phyloP scores from a whole-genome alignment of 2,113 vertebrate genomes.

The Hippocampus barbouri region DNA sequence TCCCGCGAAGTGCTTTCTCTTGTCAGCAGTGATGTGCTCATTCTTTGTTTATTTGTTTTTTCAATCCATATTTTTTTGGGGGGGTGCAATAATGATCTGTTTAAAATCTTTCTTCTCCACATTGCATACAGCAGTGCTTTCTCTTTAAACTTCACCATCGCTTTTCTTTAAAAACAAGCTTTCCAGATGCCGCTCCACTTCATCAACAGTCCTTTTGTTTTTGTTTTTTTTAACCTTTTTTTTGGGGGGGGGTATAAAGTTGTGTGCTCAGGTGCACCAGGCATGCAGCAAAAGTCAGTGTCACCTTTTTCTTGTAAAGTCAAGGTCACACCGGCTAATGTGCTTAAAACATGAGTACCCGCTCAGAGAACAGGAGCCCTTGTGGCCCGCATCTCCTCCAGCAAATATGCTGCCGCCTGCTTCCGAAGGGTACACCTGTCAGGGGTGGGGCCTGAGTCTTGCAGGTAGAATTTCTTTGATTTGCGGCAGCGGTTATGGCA shows the following conservation, averaged over 20 bases:
- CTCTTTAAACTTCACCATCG: no score
- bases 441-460: no score
- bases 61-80: neutral
- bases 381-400: neutral
- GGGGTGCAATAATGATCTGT: neutral
- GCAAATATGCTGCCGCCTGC: neutral
- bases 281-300: conserved; percentile 18
- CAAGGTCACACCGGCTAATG: no score
- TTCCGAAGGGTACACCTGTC: conserved; percentile 5
- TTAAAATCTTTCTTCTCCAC: neutral
- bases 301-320: conserved; percentile 27
- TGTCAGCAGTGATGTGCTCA: neutral
- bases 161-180: no score
- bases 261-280: conserved; percentile 19
- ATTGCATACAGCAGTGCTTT: neutral
- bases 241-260: neutral
- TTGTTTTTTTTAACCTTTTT: neutral
- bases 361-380: conserved; percentile 17
- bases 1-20: neutral
- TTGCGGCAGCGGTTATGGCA: no score
- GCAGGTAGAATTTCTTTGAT: no score
- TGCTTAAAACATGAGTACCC: conserved; percentile 10
- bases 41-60: neutral
- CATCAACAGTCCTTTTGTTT: neutral
- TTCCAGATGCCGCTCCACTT: neutral